phyloP scores from a whole-genome alignment of 2,113 vertebrate species.

The Callopanchax toddi region DNA sequence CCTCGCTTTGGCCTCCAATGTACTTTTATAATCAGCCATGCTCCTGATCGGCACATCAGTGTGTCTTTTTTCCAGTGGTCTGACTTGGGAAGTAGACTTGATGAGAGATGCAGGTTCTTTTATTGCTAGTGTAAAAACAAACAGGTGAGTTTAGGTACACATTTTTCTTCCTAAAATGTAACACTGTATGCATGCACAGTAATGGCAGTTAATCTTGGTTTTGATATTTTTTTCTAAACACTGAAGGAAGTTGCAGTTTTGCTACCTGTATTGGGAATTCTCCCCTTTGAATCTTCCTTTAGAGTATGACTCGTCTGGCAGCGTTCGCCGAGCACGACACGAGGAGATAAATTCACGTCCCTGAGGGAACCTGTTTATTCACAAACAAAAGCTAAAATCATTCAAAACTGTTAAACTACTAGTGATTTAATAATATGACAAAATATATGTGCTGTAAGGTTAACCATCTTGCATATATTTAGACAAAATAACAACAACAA shows the following conservation, averaged over 20 bases:
- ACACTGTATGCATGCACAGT: no score
- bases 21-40: conserved; percentile 44
- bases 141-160: neutral
- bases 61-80: neutral
- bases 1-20: conserved; percentile 29
- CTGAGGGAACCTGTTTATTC: conserved; percentile 23
- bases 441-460: neutral
- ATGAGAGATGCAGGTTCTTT: conserved; percentile 4
- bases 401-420: neutral
- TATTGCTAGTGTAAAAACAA: conserved; percentile 24
- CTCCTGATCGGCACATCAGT: neutral
- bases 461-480: neutral
- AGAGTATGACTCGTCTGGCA: neutral
- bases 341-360: conserved; percentile 24
- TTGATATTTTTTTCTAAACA: no score
- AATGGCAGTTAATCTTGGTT: no score
- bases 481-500: no score
- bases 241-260: neutral
- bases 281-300: neutral
- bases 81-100: conserved; percentile 11
- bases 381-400: neutral
- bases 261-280: conserved; percentile 38
- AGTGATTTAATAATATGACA: neutral
- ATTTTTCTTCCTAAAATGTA: neutral
- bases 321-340: conserved; percentile 27